Percentiles rank a stretch among this genome's conserved stretches.
phyloP scores from a whole-genome alignment of 1,140 invertebrate genomes.

The Cephus cinctus region DNA sequence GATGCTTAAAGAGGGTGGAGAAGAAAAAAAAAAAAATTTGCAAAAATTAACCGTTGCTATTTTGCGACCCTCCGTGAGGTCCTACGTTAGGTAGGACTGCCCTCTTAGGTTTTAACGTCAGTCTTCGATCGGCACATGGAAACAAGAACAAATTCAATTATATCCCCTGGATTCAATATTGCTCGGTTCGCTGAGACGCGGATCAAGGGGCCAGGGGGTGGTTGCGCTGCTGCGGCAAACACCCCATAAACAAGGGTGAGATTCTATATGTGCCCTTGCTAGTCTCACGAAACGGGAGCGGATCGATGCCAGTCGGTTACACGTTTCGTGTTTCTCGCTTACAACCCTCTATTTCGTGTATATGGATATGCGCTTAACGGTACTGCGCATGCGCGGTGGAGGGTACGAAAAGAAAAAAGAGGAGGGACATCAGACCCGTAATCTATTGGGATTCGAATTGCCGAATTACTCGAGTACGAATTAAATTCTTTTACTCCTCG shows the following conservation, averaged over 20 bases:
- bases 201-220: slow-evolving; percentile 19
- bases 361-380: background rate
- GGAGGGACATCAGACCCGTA: slow-evolving; percentile 15
- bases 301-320: slow-evolving; percentile 20
- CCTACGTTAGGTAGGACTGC: too few species aligned
- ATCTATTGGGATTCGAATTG: slow-evolving; percentile 29
- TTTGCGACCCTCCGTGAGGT: too few species aligned
- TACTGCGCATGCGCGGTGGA: background rate
- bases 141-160: slow-evolving; percentile 46
- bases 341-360: background rate
- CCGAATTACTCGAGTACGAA: slow-evolving; percentile 26
- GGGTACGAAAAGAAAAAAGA: slow-evolving; percentile 6
- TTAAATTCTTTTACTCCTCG: slow-evolving; percentile 27
- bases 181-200: slow-evolving; percentile 21
- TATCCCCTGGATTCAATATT: slow-evolving; percentile 34
- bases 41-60: background rate
- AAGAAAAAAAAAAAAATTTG: too few species aligned
- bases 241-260: slow-evolving; percentile 42
- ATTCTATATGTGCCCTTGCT: slow-evolving; percentile 30
- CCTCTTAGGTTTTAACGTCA: slow-evolving; percentile 23
- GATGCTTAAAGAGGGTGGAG: too few species aligned
- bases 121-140: slow-evolving; percentile 36
- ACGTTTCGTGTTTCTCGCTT: slow-evolving; percentile 9
- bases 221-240: slow-evolving; percentile 29
- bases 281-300: slow-evolving; percentile 9